Base-by-base conservation (phyloP, 2,888 invertebrate genomes). In the Tenthredo distinguenda region DNA sequence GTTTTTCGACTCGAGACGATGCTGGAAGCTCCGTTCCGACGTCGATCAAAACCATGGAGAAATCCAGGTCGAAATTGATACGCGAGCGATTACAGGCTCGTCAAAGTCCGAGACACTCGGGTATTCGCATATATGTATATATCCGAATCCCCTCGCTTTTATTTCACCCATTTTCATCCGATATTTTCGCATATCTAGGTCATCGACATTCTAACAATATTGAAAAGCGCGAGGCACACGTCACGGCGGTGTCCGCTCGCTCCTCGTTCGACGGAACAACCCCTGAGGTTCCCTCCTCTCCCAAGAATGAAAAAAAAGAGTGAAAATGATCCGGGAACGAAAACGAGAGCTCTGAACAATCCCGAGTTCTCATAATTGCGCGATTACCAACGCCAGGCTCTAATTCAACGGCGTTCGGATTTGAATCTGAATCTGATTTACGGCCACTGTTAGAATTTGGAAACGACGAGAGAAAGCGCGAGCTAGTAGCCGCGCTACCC, bases 181-280 rank as follows among this genome's bases (percentile, higher is more conserved):
- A 72, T 15, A 72, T n/a, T n/a, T 40, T n/a, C 2, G 71, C 34
- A 26, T 26, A 21, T 10, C 62, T 26, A 62, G 7, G 26, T 62
- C 62, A 62, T 47, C 62, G 34, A 72, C 37, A 72, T 72, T 72
- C n/a, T 40, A 72, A 72, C 31, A 31, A 65, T 72, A 72, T 72
- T 72, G 71, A n/a, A 40, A 72, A 72, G 40, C 37, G 34, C 37
- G 71, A 72, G n/a, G 21, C 15, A 72, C 15, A 21, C 71, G 72
- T 12, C 68, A 7, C 2, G 18, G 18, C 34, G 18, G 34, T 12
- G n/a, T 71, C 34, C 18, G 4, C 31, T 31, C 68, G 15, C 26
- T 21, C 31, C 68, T 58, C 55, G 7, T 58, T 21, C 55, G 18
- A 55, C n/a, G 3, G 15, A n/a, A 15, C n/a, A n/a, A 15, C n/a